Base-by-base conservation (phyloP, 2,797 vertebrate species). In the Synanceia verrucosa region DNA sequence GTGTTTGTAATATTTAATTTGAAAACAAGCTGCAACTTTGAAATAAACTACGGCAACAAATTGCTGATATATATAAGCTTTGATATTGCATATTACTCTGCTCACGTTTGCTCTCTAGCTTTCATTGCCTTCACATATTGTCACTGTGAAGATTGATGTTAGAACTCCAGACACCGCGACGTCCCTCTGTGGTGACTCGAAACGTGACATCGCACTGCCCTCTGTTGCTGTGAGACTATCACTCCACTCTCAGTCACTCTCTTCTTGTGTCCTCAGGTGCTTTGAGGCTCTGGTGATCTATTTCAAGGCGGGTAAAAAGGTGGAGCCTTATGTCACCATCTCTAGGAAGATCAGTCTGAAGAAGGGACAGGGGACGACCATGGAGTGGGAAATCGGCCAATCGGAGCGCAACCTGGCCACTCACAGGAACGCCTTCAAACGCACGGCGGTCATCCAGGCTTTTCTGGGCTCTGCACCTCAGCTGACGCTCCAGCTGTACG, bases 381-480 rank as follows among this genome's bases (percentile, higher is more conserved):
- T 95, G 83, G 98, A 99, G 93, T 94, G 94, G 93, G 96, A 99
- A 89, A 95, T 99, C 11, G 96, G 97, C 9, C 97, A 97, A 75
- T 93, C 95, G 0, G 93, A 95, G 81, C 95, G 97, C 70, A 95
- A 81, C 33, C 90, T 99, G 88, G 93, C 95, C 59, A 92, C 89
- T 0, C 98, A 99, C 87, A 95, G 96, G 62, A 95, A 98, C 2
- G 97, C 98, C 90, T 99, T 99, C 92, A 98, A 98, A 67, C 97
- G 98, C 80, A 95, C 96, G 16, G 95, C 97, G 0, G 94, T 99
- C 80, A 98, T 99, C 84, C 97, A 99, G 92, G 98, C 98, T 3
- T 99, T 99, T 87, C 89, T 99, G 82, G 97, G 98, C 81, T 99
- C 98, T 74, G 96, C 96, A 0, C 98, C 98, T 0, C 98, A 99